These are phyloP conservation scores for Seira musarum DNA, from an alignment of 2,888 invertebrate species.

Conservation along the genomic window DNA sequence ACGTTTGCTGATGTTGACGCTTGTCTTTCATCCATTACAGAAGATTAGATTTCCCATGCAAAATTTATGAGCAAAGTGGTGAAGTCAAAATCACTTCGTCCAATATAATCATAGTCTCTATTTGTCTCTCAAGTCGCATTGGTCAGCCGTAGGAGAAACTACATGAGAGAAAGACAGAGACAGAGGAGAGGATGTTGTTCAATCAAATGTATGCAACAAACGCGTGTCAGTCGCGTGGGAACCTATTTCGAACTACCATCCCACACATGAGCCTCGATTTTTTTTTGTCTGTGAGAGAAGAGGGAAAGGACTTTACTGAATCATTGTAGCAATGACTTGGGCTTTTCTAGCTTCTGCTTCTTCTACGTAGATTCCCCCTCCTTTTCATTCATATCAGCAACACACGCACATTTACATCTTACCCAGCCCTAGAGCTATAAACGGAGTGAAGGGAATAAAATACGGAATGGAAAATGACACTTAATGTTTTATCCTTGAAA, in stretches of 20 bases:
- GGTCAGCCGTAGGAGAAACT: constrained; percentile 23
- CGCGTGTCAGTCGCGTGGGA: constrained; percentile 70
- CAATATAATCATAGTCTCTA: not conserved
- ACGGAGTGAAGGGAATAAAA: constrained; percentile 20
- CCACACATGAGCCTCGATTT: too few relatives aligned
- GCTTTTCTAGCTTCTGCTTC: constrained; percentile 33
- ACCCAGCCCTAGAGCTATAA: not conserved
- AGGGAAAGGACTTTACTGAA: constrained; percentile 26
- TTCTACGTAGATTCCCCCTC: not conserved
- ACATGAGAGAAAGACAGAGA: constrained; percentile 18
- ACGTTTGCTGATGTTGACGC: too few relatives aligned
- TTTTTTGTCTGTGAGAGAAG: not conserved
- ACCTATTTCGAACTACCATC: constrained; percentile 63
- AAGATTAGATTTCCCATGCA: constrained; percentile 40
- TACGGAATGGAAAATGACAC: constrained; percentile 45
- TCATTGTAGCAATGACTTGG: too few relatives aligned
- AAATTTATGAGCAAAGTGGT: constrained; percentile 27
- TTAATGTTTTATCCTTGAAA: constrained; percentile 16
- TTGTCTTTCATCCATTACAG: constrained; percentile 6
- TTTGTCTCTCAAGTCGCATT: constrained; percentile 26
- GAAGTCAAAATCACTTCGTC: constrained; percentile 43
- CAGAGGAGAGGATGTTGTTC: constrained; percentile 32
- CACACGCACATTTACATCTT: constrained; percentile 28
- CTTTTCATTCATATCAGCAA: constrained; percentile 11
- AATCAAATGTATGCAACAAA: constrained; percentile 49